These are phyloP conservation scores for Bryconaethiops microstoma DNA, from an alignment of 2,797 vertebrate genomes.

Conservation along the genomic window DNA sequence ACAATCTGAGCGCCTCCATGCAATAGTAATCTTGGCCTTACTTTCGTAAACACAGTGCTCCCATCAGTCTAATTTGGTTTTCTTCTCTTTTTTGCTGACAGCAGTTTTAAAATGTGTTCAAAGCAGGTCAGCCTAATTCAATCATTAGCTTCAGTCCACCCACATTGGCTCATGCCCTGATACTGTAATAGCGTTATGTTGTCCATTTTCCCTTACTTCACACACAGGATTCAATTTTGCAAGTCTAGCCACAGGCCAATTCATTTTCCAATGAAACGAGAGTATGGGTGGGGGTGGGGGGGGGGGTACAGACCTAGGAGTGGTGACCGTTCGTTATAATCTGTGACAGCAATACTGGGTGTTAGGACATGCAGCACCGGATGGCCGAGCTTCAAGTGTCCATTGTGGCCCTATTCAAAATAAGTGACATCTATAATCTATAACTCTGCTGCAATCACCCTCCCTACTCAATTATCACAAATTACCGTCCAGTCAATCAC, in stretches of 20 bases:
- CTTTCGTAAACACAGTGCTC: slow-evolving; percentile 38
- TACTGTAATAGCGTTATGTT: slow-evolving; percentile 58
- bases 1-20: slow-evolving; percentile 17
- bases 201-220: slow-evolving; percentile 54
- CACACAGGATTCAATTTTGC: slow-evolving; percentile 55
- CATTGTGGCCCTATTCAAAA: slow-evolving; percentile 26
- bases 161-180: slow-evolving; percentile 44
- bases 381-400: slow-evolving; percentile 23
- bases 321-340: slow-evolving; percentile 36
- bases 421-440: slow-evolving; percentile 41
- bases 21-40: slow-evolving; percentile 29
- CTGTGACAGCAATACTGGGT: slow-evolving; percentile 15
- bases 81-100: slow-evolving; percentile 50
- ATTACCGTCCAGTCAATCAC: slow-evolving; percentile 43
- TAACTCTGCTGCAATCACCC: slow-evolving; percentile 29
- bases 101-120: slow-evolving; percentile 56
- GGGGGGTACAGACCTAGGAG: slow-evolving; percentile 27
- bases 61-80: slow-evolving; percentile 47
- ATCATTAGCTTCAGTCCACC: slow-evolving; percentile 53
- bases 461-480: slow-evolving; percentile 38
- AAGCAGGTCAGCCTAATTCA: slow-evolving; percentile 55
- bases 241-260: slow-evolving; percentile 55
- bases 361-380: slow-evolving; percentile 7
- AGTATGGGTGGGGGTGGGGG: neutral
- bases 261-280: slow-evolving; percentile 47